Evolutionary conservation across 2,797 vertebrate genomes (phyloP).

Genomic region (Peromyscus attwateri): DNA sequence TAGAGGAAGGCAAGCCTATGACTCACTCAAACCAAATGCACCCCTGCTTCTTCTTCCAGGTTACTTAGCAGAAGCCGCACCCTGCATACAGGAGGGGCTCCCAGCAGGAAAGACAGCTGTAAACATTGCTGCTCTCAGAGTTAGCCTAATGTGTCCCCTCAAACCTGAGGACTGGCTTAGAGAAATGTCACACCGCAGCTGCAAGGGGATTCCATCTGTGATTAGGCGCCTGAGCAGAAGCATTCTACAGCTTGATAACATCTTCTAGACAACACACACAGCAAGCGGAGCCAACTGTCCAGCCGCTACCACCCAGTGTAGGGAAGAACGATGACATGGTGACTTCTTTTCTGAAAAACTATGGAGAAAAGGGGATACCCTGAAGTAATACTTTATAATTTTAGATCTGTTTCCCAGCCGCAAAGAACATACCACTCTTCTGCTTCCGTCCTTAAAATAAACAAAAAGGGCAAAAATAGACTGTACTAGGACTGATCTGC

Average conservation of each 20-base stretch:
- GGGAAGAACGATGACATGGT: conserved; percentile 41
- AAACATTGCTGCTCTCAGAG: not conserved
- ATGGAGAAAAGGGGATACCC: conserved; percentile 11
- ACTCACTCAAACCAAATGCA: not conserved
- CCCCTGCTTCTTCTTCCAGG: not conserved
- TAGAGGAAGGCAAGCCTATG: not conserved
- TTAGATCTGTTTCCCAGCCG: conserved; percentile 39
- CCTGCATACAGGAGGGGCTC: not conserved
- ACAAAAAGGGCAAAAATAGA: conserved; percentile 55
- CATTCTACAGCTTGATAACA: conserved; percentile 52
- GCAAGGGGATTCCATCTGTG: not conserved
- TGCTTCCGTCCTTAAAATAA: conserved; percentile 17
- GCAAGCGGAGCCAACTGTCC: not conserved
- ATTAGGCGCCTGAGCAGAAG: conserved; percentile 52
- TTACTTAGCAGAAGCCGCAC: not conserved
- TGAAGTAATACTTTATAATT: conserved; percentile 47
- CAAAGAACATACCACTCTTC: conserved; percentile 9
- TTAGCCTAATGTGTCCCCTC: not conserved
- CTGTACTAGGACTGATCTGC: not conserved
- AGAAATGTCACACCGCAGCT: not conserved
- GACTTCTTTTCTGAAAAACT: conserved; percentile 63
- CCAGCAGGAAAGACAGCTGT: conserved; percentile 16
- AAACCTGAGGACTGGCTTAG: conserved; percentile 38
- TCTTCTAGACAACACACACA: conserved; percentile 53
- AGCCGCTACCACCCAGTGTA: not conserved